Base-by-base conservation (phyloP, 2,113 vertebrate species). In the Struthio camelus region DNA sequence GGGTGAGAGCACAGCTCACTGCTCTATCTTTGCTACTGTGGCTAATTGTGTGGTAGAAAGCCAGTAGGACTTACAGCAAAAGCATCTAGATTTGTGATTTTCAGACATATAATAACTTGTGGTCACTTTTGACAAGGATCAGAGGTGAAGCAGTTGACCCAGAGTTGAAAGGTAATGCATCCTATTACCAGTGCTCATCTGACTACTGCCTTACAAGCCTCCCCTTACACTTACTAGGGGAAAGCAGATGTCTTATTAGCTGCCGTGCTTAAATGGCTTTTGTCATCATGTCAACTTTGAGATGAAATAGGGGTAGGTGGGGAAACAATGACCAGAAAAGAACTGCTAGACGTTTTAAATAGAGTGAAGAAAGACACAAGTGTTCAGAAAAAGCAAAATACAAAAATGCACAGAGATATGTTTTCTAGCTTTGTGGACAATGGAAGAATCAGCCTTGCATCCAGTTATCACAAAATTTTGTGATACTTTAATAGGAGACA, bases 221-320 rank as follows among this genome's bases (percentile, higher is more conserved):
- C 58, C 38, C 38, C 54, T 59, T 1, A 0, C 59, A 13, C 73
- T 78, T 3, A 0, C 40, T n/a, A n/a, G 56, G 58, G 69, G 71
- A 96, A 96, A 87, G 61, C 87, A 93, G 94, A 84, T 95, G 86
- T 84, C 94, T 89, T 86, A 94, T 96, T 94, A 90, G 86, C 86
- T 90, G 56, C 65, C 80, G 56, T 61, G 64, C 90, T 90, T 96
- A 92, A 96, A 80, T 92, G 93, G 54, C 94, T 96, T 95, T 96
- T 96, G 80, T 96, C 80, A 85, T 84, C 77, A 2, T 44, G 65
- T 90, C 93, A 94, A 1, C 77, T 80, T 89, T 90, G 70, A 72
- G 90, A 80, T 76, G 92, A 89, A 80, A 87, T 20, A 11, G 59
- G 42, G 50, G 32, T 0, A 5, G 30, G 7, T 14, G 36, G 30